Base-by-base conservation (phyloP, 2,888 invertebrate genomes). In the Caenorhabditis auriculariae region DNA sequence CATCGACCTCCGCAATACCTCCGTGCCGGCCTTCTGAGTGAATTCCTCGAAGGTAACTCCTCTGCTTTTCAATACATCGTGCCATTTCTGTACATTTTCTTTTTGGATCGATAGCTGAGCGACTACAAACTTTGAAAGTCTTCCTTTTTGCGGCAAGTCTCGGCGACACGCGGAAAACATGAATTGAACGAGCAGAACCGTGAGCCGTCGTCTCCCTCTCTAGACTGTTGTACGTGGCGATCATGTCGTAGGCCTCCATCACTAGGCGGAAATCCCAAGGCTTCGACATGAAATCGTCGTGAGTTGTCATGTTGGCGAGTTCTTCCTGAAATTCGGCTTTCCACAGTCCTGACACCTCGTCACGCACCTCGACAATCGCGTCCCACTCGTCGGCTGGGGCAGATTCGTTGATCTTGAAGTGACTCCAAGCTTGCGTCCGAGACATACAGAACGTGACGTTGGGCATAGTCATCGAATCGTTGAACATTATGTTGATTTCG, bases 361-460 rank as follows among this genome's bases (percentile, higher is more conserved):
- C 4, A 32, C 53, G 48, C 26, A 72, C 77, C 28, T 74, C 69
- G 19, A 78, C 74, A 19, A 66, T 63, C 9, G 51, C 45, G 45
- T 79, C 76, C 78, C 78, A 79, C 32, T 73, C 73, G 41, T 72
- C 74, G 38, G 57, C 59, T 0, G 69, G 56, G 24, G 74, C 75
- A 43, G 54, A 60, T 6, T 59, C 57, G 48, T 76, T 75, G 45
- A 78, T 41, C 21, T 75, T 69, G 56, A 80, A 77, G 45, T 80
- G 80, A n/a, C 73, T 72, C 71, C 74, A 77, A 7, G 78, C 80
- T 56, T 78, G 78, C 15, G 61, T 55, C 24, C 71, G 60, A 12
- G 72, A 72, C 77, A 80, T 77, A 56, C 80, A 80, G 63, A 80
- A 80, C 1, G 80, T 80, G 42, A 78, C 69, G 54, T 78, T 77